phyloP scores from a whole-genome alignment of 2,113 vertebrate genomes.

The Melanocharis versteri region DNA sequence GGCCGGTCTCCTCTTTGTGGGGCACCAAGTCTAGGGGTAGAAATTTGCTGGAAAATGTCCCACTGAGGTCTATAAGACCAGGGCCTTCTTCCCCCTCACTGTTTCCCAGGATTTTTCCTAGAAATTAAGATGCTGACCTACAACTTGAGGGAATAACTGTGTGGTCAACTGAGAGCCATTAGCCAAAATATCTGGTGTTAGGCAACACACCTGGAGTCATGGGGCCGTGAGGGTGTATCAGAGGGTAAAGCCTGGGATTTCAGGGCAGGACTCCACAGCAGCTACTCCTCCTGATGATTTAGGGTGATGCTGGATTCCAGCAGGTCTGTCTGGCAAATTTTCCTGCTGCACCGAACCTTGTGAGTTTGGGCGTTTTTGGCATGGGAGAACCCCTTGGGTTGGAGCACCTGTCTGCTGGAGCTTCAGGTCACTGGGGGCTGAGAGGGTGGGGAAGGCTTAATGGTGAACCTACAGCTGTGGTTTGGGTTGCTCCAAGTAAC shows the following conservation, averaged over 20 bases:
- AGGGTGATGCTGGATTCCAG: background rate
- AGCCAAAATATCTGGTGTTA: background rate
- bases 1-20: background rate
- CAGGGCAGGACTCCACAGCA: background rate
- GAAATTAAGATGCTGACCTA: background rate
- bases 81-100: fast-evolving
- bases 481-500: background rate
- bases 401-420: background rate
- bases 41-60: background rate
- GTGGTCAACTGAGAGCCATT: background rate
- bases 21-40: background rate
- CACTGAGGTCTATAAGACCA: fast-evolving
- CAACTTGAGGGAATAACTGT: background rate
- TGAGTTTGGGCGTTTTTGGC: background rate
- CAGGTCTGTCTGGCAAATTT: background rate
- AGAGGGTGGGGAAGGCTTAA: background rate
- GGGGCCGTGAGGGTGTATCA: fast-evolving
- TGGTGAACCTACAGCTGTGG: background rate
- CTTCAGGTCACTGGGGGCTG: background rate
- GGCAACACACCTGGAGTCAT: fast-evolving
- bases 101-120: background rate
- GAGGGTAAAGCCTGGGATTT: background rate
- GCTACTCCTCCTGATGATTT: background rate
- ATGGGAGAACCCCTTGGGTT: background rate
- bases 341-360: background rate